A percentile compares a stretch with the other conserved stretches of the same genome.
Conservation (phyloP, 1,140 invertebrate species). For the Stenopsyche tienmushanensis region DNA sequence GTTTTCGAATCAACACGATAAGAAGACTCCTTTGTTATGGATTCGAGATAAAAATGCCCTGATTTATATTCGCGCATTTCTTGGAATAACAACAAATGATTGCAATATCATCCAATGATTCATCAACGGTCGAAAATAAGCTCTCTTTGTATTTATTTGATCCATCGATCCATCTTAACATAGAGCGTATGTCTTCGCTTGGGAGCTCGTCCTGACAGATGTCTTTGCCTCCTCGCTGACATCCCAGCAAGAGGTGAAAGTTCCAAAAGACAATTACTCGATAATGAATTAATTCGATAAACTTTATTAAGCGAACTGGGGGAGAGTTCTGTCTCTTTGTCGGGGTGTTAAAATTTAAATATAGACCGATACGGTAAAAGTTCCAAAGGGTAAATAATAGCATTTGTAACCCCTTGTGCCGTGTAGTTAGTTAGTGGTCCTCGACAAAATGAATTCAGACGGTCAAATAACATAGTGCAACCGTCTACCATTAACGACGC, state of each 20-base stretch:
- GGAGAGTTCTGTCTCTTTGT: constrained; percentile 16
- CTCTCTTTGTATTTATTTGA: too few relatives aligned
- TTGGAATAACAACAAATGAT: too few relatives aligned
- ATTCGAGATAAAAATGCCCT: too few relatives aligned
- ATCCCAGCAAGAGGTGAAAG: constrained; percentile 25
- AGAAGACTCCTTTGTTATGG: too few relatives aligned
- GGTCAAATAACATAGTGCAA: constrained; percentile 15
- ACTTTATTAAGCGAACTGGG: constrained; percentile 39
- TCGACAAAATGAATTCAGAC: constrained; percentile 15
- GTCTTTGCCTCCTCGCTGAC: constrained; percentile 6
- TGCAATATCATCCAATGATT: too few relatives aligned
- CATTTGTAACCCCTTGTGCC: constrained; percentile 18
- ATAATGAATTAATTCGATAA: constrained; percentile 42
- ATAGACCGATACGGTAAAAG: constrained; percentile 31
- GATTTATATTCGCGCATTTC: too few relatives aligned
- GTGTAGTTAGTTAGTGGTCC: constrained; percentile 11
- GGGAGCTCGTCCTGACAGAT: background rate
- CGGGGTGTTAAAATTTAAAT: constrained; percentile 35
- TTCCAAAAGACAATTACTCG: constrained; percentile 40
- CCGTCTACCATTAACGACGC: background rate
- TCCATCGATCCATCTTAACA: too few relatives aligned
- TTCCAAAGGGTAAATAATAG: constrained; percentile 30
- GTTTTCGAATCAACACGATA: too few relatives aligned
- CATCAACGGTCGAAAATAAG: too few relatives aligned
- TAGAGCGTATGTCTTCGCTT: too few relatives aligned